phyloP scores from a whole-genome alignment of 2,797 vertebrate genomes.

The Helicolenus hilgendorfi region DNA sequence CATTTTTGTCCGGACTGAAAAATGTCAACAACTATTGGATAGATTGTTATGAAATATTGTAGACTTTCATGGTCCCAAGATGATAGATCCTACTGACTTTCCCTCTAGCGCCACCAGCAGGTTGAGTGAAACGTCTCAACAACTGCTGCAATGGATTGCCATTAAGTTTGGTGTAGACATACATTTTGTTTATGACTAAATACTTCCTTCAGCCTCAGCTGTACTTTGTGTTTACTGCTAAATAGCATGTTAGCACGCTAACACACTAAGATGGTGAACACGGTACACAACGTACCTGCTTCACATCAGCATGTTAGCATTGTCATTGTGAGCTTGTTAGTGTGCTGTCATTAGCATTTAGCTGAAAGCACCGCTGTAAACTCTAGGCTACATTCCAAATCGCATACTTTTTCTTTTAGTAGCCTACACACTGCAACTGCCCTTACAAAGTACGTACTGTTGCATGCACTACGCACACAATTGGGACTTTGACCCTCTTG shows the following conservation, averaged over 20 bases:
- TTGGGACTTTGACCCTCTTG: no score
- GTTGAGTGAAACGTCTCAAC: background rate
- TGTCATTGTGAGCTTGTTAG: background rate
- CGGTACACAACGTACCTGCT: background rate
- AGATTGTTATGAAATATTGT: background rate
- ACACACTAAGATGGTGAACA: background rate
- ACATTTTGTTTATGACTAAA: background rate
- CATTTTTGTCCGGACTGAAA: background rate
- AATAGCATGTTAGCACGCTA: background rate
- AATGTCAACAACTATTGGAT: background rate
- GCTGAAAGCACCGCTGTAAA: background rate
- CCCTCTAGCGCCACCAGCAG: background rate
- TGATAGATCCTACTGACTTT: background rate
- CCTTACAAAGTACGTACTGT: no score
- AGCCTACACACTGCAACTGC: fast-evolving
- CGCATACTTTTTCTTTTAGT: no score
- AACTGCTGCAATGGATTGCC: background rate
- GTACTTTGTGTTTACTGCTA: background rate
- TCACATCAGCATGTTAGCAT: background rate
- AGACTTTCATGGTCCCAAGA: fast-evolving
- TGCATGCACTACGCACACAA: no score
- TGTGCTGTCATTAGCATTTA: background rate
- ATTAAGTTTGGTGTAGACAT: background rate
- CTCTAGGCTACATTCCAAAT: background rate
- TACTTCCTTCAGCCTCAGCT: background rate